These are phyloP conservation scores for Brachionus asplanchnoidis DNA, from an alignment of 1,140 invertebrate species.

Conservation along the genomic window DNA sequence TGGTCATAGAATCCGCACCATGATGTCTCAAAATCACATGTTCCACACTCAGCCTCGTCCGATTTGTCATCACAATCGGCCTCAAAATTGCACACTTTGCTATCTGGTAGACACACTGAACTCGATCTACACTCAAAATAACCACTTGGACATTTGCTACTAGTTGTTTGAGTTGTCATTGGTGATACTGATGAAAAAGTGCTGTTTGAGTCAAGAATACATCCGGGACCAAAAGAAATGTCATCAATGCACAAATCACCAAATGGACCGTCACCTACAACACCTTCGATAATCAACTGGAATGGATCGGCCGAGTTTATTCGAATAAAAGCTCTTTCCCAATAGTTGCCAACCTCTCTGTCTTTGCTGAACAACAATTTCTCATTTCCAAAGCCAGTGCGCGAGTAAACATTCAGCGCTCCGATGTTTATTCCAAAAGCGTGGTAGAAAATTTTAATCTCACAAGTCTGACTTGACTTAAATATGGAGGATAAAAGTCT, in stretches of 20 bases:
- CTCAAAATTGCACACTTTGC: constrained; percentile 67
- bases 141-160: constrained; percentile 35
- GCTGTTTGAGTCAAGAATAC: constrained; percentile 44
- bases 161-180: constrained; percentile 45
- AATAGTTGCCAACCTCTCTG: constrained; percentile 44
- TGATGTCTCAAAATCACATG: constrained; percentile 50
- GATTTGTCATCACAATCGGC: constrained; percentile 54
- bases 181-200: constrained; percentile 39
- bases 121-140: constrained; percentile 34
- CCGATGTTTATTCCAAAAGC: not conserved
- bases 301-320: not conserved
- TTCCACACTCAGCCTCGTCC: constrained; percentile 52
- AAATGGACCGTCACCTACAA: constrained; percentile 64
- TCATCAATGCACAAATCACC: constrained; percentile 55
- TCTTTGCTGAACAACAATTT: constrained; percentile 43
- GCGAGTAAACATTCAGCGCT: not conserved
- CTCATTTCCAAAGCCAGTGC: not conserved
- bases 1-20: constrained; percentile 71
- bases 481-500: constrained; percentile 1
- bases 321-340: constrained; percentile 18
- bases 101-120: constrained; percentile 46
- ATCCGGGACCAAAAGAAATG: constrained; percentile 48
- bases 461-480: not conserved
- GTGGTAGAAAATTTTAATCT: not conserved
- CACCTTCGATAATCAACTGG: constrained; percentile 63